A percentile compares a stretch with the other conserved stretches of the same genome.
These are phyloP conservation scores for Papilio elwesi DNA, from an alignment of 2,888 invertebrate genomes.

Conservation along the genomic window DNA sequence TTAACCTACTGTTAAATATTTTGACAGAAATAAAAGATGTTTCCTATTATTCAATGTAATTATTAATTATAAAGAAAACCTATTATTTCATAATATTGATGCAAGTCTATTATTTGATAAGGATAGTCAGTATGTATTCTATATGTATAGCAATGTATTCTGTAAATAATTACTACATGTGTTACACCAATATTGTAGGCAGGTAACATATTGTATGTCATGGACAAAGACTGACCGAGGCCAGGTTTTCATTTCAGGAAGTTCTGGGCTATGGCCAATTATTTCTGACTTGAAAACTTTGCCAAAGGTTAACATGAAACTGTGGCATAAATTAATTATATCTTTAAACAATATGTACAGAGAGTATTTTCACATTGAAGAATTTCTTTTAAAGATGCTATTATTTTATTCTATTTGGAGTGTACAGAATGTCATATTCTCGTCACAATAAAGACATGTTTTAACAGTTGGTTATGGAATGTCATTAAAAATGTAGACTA, in stretches of 20 bases:
- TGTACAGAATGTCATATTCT: too few species aligned
- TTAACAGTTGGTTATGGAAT: too few species aligned
- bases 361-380: slow-evolving; percentile 44
- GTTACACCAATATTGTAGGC: neutral
- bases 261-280: slow-evolving; percentile 73
- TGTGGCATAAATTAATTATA: slow-evolving; percentile 36
- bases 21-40: too few species aligned
- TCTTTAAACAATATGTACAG: slow-evolving; percentile 21
- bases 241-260: slow-evolving; percentile 68
- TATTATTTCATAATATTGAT: neutral
- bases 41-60: too few species aligned
- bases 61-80: too few species aligned
- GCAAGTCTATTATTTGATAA: neutral
- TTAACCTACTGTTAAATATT: too few species aligned
- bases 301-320: slow-evolving; percentile 76
- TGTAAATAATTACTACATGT: slow-evolving; percentile 5
- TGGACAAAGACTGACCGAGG: slow-evolving; percentile 46
- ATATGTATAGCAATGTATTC: slow-evolving; percentile 3
- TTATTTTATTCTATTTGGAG: neutral
- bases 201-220: slow-evolving; percentile 31
- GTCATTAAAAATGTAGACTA: too few species aligned
- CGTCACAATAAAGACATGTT: too few species aligned
- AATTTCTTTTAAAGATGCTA: slow-evolving; percentile 34
- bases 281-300: slow-evolving; percentile 61
- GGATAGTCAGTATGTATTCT: too few species aligned